Base-by-base conservation (phyloP, 2,797 vertebrate species). In the Agapornis canus region DNA sequence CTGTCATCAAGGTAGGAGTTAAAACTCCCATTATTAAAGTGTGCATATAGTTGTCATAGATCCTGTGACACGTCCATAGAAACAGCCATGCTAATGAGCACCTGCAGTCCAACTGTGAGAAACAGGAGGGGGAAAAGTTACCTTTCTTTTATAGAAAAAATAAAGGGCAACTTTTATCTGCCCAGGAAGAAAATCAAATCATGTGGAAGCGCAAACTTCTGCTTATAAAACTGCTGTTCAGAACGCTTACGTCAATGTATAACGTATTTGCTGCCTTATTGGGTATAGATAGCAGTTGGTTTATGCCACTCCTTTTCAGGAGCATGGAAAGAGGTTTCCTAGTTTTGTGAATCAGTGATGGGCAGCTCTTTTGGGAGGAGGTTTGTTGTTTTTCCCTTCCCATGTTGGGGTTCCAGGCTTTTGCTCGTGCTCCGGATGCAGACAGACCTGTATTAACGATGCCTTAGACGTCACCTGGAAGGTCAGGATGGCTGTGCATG, bases 101-200 rank as follows among this genome's bases (percentile, higher is more conserved):
- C 25, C 39, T 75, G 47, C 91, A 95, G 45, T 77, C 19, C n/a
- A 48, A 14, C 45, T 72, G 13, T 48, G 63, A 61, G 86, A 83
- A 66, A 21, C 1, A 63, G 29, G 19, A 29, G 20, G 19, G 9
- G 26, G 6, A 32, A 66, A 59, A 13, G 10, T 60, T 42, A 45
- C 6, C 47, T 47, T 25, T 23, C 3, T 65, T 89, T 92, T 47
- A 42, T 9, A 73, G 45, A 29, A 22, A 43, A 80, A 88, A 77
- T 25, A 37, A 86, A 52, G 7, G 1, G 6, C 56, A 78, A 21
- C 23, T 73, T 83, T 10, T 3, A 5, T 52, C 27, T 66, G 8
- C 61, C 23, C 54, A 54, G 27, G 27, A 76, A 71, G 47, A 40
- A 81, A 79, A 43, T 45, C 13, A 49, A 49, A 5, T 15, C 17